Percentiles rank a stretch among this genome's conserved stretches.
These are phyloP conservation scores for Gallinago jamesoni DNA, from an alignment of 2,113 vertebrate genomes.

Conservation along the genomic window DNA sequence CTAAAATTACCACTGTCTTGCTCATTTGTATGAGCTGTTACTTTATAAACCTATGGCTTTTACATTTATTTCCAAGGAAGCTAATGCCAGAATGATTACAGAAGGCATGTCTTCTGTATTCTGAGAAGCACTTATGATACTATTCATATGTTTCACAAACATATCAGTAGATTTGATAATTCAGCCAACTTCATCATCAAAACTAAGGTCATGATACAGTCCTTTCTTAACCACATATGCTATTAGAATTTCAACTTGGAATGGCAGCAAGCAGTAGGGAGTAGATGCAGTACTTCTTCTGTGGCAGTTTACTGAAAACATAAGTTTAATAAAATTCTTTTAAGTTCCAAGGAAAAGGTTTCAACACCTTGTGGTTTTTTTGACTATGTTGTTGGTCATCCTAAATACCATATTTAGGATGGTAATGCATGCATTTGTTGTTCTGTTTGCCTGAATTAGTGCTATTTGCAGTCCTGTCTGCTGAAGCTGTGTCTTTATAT, in stretches of 20 bases:
- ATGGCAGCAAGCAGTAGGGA: background rate
- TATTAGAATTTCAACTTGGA: background rate
- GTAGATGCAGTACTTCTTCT: background rate
- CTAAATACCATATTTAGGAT: background rate
- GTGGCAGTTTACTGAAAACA: background rate
- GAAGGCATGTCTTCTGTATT: background rate
- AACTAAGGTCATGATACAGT: background rate
- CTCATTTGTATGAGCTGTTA: background rate
- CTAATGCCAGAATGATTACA: background rate
- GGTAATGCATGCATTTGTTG: background rate
- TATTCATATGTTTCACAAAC: background rate
- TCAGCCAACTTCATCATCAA: background rate
- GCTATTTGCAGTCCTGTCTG: background rate
- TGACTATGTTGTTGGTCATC: background rate
- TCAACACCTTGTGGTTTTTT: background rate
- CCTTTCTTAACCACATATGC: background rate
- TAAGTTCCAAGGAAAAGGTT: background rate
- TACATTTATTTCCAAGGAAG: background rate
- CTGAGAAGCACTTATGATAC: background rate
- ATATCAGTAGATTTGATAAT: background rate
- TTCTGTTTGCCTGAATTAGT: background rate
- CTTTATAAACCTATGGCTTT: background rate
- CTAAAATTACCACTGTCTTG: background rate
- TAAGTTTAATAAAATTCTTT: background rate
- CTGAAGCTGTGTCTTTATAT: background rate